Base-by-base conservation (phyloP, 2,888 invertebrate genomes). In the Limenitis camilla region DNA sequence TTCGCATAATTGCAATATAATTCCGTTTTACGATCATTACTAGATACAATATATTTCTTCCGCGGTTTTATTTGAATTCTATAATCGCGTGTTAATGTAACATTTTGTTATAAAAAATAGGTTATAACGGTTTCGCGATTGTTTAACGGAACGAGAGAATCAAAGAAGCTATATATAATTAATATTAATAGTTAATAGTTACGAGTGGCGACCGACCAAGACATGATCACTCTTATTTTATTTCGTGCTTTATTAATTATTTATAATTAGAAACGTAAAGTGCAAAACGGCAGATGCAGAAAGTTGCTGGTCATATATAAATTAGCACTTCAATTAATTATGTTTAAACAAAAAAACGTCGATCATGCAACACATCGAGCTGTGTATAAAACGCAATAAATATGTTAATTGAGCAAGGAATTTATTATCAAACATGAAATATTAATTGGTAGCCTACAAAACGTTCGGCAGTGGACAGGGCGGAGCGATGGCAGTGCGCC, bases 71-170 rank as follows among this genome's bases (percentile, higher is more conserved):
- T 66, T 65, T 60, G 55, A 61, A 64, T 66, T 61, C 61, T 61
- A 55, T 65, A 64, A 66, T 67, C 63, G 65, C 63, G 65, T 67
- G 66, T 56, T 64, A 63, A 62, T 62, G 54, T 50, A 52, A 61
- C 56, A 56, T 60, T 61, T 60, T 58, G 47, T 61, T 57, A 56
- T 55, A 51, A 61, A 58, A 62, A 61, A 61, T 54, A 52, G 54
- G 44, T 27, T 29, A 44, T 59, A 61, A 57, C 58, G 59, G 58
- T 61, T 55, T 55, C 53, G 59, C 53, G 61, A 59, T 52, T 55
- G 52, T 57, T 55, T 55, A 57, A 56, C 53, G 52, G 53, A 60
- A 56, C 53, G 56, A 56, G 54, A 53, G 51, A 55, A 45, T 52
- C 49, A 49, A 49, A 58, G 49, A 52, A 53, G 50, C 43, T 51